These are phyloP conservation scores for Caranx ignobilis DNA, from an alignment of 2,113 vertebrate genomes.

Conservation along the genomic window DNA sequence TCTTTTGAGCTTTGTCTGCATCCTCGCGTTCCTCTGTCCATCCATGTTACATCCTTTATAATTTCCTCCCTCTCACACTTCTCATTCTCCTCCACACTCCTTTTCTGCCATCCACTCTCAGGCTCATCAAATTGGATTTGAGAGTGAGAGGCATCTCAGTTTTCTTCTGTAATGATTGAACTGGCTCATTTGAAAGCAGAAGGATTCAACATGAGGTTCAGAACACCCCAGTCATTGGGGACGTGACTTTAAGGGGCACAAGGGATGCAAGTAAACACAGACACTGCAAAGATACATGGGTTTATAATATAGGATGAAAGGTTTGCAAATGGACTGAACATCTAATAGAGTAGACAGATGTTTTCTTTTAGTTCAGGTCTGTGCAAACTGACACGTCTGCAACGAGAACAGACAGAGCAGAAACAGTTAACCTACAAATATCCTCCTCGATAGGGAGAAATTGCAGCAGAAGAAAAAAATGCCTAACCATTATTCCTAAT, in stretches of 20 bases:
- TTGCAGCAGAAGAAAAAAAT: background rate
- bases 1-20: conserved; percentile 17
- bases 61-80: conserved; percentile 7
- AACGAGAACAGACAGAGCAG: conserved; percentile 6
- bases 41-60: conserved; percentile 35
- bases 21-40: background rate
- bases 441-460: background rate
- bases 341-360: background rate
- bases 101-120: conserved; percentile 2
- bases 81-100: background rate
- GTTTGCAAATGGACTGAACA: background rate
- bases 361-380: conserved; percentile 18
- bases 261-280: conserved; percentile 20
- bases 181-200: conserved; percentile 33
- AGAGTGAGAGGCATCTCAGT: conserved; percentile 41
- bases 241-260: conserved; percentile 1
- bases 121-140: conserved; percentile 53
- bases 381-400: conserved; percentile 2
- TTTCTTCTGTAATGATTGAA: conserved; percentile 53
- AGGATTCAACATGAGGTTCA: conserved; percentile 12
- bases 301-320: background rate
- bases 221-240: background rate
- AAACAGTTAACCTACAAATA: background rate
- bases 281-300: background rate
- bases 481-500: conserved; percentile 14